phyloP scores from a whole-genome alignment of 2,113 vertebrate genomes.

The Cyprinodon brontotheroides region DNA sequence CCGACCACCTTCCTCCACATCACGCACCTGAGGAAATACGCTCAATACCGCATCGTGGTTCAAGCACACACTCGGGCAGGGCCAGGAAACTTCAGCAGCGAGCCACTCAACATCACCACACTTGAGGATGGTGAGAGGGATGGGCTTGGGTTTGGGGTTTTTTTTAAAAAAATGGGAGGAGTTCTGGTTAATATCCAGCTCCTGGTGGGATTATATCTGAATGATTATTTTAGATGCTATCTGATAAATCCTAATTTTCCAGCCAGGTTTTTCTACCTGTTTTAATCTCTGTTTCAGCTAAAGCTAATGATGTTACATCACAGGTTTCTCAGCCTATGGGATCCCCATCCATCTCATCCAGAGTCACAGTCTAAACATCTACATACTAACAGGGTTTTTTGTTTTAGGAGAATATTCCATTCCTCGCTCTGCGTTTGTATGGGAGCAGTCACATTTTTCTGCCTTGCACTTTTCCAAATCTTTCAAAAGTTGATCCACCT shows the following conservation, averaged over 20 bases:
- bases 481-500: slow-evolving; percentile 2
- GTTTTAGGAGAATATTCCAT: slow-evolving; percentile 38
- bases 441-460: slow-evolving; percentile 5
- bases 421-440: not conserved
- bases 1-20: slow-evolving; percentile 55
- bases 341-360: not conserved
- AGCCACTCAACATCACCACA: slow-evolving; percentile 83
- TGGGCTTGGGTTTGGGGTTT: not conserved
- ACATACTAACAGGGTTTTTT: slow-evolving; percentile 36
- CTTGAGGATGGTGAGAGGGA: slow-evolving; percentile 80
- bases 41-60: slow-evolving; percentile 74
- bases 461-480: slow-evolving; percentile 8
- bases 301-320: slow-evolving; percentile 53
- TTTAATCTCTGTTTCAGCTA: slow-evolving; percentile 42
- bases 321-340: slow-evolving; percentile 42
- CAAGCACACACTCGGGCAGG: slow-evolving; percentile 76
- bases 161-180: not conserved
- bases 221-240: slow-evolving; percentile 14
- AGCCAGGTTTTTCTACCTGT: slow-evolving; percentile 28
- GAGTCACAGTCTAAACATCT: not conserved
- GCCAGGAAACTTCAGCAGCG: slow-evolving; percentile 79
- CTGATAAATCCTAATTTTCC: slow-evolving; percentile 46
- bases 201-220: slow-evolving; percentile 1
- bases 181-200: slow-evolving; percentile 40
- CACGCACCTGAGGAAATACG: slow-evolving; percentile 78